A percentile compares a stretch with the other conserved stretches of the same genome.
Evolutionary conservation across 2,113 vertebrate genomes (phyloP).

Genomic region (Microcebus jonahi): DNA sequence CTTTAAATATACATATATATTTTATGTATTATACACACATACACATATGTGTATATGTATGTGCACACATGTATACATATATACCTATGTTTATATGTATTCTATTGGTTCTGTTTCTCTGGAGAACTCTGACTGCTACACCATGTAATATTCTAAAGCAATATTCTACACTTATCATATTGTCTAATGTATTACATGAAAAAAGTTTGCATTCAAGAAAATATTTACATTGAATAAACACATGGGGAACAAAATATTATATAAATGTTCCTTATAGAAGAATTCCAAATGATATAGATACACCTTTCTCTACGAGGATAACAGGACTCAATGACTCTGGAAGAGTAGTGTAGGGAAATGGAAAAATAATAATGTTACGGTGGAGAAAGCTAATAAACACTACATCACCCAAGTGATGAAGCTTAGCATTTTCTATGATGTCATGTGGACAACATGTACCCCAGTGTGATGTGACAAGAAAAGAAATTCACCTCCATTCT

Average conservation of each 20-base stretch:
- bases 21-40: background rate
- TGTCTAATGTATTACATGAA: background rate
- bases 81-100: background rate
- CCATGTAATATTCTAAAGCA: background rate
- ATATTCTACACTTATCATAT: background rate
- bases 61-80: too few relatives aligned
- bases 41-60: too few relatives aligned
- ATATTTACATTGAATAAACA: background rate
- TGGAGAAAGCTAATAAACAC: background rate
- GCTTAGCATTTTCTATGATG: too few relatives aligned
- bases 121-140: background rate
- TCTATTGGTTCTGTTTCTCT: background rate
- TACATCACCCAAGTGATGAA: background rate
- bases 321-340: background rate
- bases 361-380: background rate
- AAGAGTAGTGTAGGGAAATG: background rate
- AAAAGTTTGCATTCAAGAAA: background rate
- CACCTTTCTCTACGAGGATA: background rate
- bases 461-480: background rate
- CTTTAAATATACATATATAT: background rate
- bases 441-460: background rate
- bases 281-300: background rate
- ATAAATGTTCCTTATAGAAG: background rate
- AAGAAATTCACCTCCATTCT: background rate
- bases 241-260: background rate